Base-by-base conservation (phyloP, 2,797 vertebrate genomes). In the Australoheros facetus region DNA sequence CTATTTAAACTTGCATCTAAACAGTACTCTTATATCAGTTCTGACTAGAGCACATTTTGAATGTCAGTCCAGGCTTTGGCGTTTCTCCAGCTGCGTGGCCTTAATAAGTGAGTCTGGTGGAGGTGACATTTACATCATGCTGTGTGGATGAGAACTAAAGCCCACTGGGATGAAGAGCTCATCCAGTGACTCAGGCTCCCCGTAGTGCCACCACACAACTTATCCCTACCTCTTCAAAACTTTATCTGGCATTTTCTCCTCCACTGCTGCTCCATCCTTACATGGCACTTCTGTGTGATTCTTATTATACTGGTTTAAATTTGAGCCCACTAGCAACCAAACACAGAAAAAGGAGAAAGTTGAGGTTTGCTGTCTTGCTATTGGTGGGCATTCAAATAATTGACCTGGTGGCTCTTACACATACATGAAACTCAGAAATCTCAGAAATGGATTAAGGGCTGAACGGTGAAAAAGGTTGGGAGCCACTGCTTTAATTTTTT, bases 101-200 rank as follows among this genome's bases (percentile, higher is more conserved):
- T 87, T 91, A 90, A 92, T 84, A 85, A 92, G 74, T 5, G 82
- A 84, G 81, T 71, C 28, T 88, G 79, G 56, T 56, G 82, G 89
- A 87, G 87, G 81, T 94, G 94, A 92, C 92, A 92, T 95, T 95
- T 93, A 84, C 86, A 80, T 85, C 89, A 73, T 10, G 75, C 83
- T 76, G 74, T 28, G 78, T 60, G 71, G 81, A 90, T 86, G 88
- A 91, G 84, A 83, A 80, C 73, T 51, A 9, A 73, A 86, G 81
- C 87, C 88, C 75, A 70, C 56, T 14, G 81, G 86, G 90, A 91
- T 90, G 81, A 87, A 85, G 83, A 90, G 84, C 87, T 81, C 89
- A 89, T 90, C 85, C 85, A 66, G 59, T 53, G 72, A 83, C 88
- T 83, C 81, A 21, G 56, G 73, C 75, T 74, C 53, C 26, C 75